A percentile compares a stretch with the other conserved stretches of the same genome.
Evolutionary conservation across 2,888 invertebrate species (phyloP).

Genomic region (Amiota communis): DNA sequence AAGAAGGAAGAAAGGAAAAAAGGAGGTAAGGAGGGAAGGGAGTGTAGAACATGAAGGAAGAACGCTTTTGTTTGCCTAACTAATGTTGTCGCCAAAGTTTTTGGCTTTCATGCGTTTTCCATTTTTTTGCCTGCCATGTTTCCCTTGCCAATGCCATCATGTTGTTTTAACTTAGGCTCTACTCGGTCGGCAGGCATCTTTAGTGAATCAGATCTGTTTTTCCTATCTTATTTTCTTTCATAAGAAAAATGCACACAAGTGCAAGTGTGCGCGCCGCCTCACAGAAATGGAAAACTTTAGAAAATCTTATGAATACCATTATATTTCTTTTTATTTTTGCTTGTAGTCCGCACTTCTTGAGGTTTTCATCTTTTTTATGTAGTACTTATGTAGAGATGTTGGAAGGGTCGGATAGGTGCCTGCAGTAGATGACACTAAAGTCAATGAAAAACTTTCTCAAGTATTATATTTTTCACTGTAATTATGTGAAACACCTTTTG

Average conservation of each 20-base stretch:
- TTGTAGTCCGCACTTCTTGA: not conserved
- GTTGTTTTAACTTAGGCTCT: not conserved
- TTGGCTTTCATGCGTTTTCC: conserved; percentile 15
- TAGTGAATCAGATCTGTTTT: too few species aligned
- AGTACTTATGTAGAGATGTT: too few species aligned
- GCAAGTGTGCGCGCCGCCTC: conserved; percentile 12
- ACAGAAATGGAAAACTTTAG: conserved; percentile 24
- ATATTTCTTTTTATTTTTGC: conserved; percentile 37
- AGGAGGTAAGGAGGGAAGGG: too few species aligned
- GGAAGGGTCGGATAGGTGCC: not conserved
- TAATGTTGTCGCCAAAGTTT: conserved; percentile 30
- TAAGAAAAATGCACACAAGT: conserved; percentile 14
- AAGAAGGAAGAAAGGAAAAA: too few species aligned
- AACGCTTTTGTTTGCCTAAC: conserved; percentile 26
- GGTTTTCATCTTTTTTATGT: too few species aligned
- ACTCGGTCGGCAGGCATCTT: too few species aligned
- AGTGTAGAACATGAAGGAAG: not conserved
- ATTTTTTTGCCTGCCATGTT: not conserved
- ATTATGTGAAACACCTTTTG: conserved; percentile 34
- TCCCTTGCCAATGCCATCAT: not conserved
- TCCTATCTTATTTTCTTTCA: too few species aligned
- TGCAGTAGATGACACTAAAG: conserved; percentile 10
- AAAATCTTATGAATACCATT: conserved; percentile 66
- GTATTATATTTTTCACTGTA: conserved; percentile 21
- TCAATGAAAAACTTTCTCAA: conserved; percentile 28